Base-by-base conservation (phyloP, 2,113 vertebrate genomes). In the Callaeas wilsoni region DNA sequence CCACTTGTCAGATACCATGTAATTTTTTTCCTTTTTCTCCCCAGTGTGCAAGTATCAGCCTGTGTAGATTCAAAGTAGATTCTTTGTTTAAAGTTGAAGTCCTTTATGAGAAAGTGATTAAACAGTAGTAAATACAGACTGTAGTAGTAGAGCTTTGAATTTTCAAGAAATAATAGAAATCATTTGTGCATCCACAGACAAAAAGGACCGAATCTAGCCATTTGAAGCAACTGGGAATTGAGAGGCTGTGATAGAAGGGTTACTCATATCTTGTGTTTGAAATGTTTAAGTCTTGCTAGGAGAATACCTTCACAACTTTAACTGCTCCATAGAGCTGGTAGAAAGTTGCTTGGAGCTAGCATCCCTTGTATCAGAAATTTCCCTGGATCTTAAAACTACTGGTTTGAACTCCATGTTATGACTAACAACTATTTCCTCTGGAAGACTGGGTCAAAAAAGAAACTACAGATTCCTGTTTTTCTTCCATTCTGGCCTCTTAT, bases 381-480 rank as follows among this genome's bases (percentile, higher is more conserved):
- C 37, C 12, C 15, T 67, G 12, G 16, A 32, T 85, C 44, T 68
- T 79, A 30, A 65, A 78, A 37, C 44, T 46, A 3, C 26, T 82
- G 18, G 10, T 46, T 70, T 56, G 25, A 82, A 6, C 30, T 78
- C 39, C 21, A 4, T 53, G 6, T 67, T 71, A 5, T 9, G 30
- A 37, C n/a, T 78, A 37, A 3, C 55, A 41, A 5, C 0, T 0
- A 29, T 37, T 52, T 65, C 21, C 8, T 22, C 33, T 75, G 33
- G 22, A 84, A 78, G 69, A 25, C 8, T 33, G 26, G 19, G 17
- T 9, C 25, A 82, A 62, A 90, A 60, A 22, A 60, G 33, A 25
- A 80, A 53, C 50, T n/a, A 4, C 7, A 53, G 33, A 14, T 70
- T 77, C 2, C 50, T 39, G 6, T 9, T 68, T 35, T 44, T 16